Evolutionary conservation across 2,888 invertebrate genomes (phyloP).

Genomic region (Calameuta filiformis): DNA sequence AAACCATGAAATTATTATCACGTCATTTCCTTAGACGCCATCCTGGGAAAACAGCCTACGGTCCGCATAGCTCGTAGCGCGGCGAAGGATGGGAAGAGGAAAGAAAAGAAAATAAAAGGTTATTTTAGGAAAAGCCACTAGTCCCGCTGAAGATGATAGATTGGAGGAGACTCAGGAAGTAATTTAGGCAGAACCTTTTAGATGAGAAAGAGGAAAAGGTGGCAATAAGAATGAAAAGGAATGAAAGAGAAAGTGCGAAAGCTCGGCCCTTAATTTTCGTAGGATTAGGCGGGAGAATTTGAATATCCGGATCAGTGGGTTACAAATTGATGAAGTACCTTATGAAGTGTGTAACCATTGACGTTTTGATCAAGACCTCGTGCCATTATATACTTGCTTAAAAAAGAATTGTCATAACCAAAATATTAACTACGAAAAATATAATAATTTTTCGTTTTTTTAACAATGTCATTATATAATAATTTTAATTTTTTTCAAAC

Average conservation of each 20-base stretch:
- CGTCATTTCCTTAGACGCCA: slow-evolving; percentile 27
- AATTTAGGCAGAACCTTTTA: slow-evolving; percentile 20
- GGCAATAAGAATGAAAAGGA: background rate
- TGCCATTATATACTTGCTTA: background rate
- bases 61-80: background rate
- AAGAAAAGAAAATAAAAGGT: slow-evolving; percentile 35
- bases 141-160: slow-evolving; percentile 24
- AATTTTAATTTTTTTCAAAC: background rate
- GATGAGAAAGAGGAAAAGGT: background rate
- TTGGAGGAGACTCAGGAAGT: slow-evolving; percentile 20
- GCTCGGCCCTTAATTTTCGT: background rate
- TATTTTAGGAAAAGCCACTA: slow-evolving; percentile 32
- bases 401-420: no score
- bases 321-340: background rate
- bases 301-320: slow-evolving; percentile 3
- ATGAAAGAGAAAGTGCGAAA: background rate
- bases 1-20: slow-evolving; percentile 42
- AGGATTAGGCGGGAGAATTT: slow-evolving; percentile 4
- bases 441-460: background rate
- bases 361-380: background rate
- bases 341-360: background rate
- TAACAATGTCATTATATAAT: background rate
- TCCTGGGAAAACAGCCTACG: slow-evolving; percentile 14
- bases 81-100: slow-evolving; percentile 9
- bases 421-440: background rate